Percentiles rank a stretch among this genome's conserved stretches.
These are phyloP conservation scores for Drosophila jambulina DNA, from an alignment of 1,140 invertebrate genomes.

Conservation along the genomic window DNA sequence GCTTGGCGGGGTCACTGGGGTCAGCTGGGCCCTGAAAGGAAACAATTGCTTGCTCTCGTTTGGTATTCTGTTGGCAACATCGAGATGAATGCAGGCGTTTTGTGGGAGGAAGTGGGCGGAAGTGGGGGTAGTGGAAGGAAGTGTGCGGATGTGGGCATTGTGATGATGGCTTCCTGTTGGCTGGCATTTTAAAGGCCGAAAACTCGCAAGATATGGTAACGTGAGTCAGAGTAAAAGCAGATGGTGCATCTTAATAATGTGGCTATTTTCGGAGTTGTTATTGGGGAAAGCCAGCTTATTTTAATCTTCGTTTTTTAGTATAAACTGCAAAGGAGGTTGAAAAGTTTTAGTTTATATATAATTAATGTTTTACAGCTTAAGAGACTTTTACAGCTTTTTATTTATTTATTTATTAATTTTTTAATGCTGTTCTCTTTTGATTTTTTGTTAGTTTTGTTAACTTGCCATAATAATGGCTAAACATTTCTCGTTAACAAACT, in stretches of 20 bases:
- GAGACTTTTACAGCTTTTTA: no score
- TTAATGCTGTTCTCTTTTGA: no score
- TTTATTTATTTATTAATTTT: neutral
- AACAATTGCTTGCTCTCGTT: conserved; percentile 26
- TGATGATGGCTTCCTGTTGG: neutral
- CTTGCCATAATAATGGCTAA: neutral
- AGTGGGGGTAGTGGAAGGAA: neutral
- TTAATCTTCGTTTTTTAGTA: no score
- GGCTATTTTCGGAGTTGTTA: neutral
- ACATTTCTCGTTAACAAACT: neutral
- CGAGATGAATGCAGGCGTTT: conserved; percentile 5
- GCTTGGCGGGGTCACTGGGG: conserved; percentile 1
- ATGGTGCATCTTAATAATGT: conserved; percentile 2
- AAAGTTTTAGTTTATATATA: neutral
- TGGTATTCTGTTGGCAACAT: conserved; percentile 19
- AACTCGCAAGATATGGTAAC: neutral
- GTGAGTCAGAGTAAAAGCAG: neutral
- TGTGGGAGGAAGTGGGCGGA: neutral
- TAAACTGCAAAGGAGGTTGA: neutral
- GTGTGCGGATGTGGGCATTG: neutral
- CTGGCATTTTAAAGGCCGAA: conserved; percentile 12
- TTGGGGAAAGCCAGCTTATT: neutral
- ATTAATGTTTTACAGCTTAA: no score
- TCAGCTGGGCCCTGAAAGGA: conserved; percentile 29
- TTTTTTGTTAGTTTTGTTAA: no score